Base-by-base conservation (phyloP, 2,797 vertebrate genomes). In the Coracias cyanogaster region DNA sequence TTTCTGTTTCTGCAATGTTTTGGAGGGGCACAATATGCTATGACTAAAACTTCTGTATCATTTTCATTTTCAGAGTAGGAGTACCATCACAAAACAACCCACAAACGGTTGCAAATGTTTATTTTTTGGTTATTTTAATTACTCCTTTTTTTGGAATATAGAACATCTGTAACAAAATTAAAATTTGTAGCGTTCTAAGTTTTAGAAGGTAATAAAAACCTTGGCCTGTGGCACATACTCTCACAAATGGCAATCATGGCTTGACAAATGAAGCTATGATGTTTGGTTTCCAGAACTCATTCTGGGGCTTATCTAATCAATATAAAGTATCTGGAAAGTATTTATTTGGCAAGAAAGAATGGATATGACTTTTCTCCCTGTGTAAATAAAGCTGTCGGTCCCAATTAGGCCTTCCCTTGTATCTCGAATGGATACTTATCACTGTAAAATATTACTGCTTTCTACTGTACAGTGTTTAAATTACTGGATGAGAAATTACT, bases 21-120 rank as follows among this genome's bases (percentile, higher is more conserved):
- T 60, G 45, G 15, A 83, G 51, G 7, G 13, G 10, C 31, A 28
- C 7, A 24, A 11, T 33, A 51, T 49, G 43, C 7, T 58, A 37
- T 46, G 61, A 65, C 29, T 72, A n/a, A n/a, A 82, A 26, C 2
- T 62, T 3, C 6, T 55, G 16, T 20, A 35, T 25, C 22, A 14
- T 25, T 86, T 81, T 64, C 0, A 4, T 45, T 66, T 70, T 57
- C 14, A 62, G n/a, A 62, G 13, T 33, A 66, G 54, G 10, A 69
- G 6, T 4, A 17, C 4, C 7, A 19, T 31, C n/a, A 48, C 2
- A 24, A 48, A 65, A 16, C 0, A 62, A 26, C 1, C 2, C 3
- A 6, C 4, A 3, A 82, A 25, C 7, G 0, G 22, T 37, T 73
- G 13, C 1, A 33, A 39, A 12, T 33, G 54, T 57, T 73, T 35